Conservation (phyloP, 2,888 invertebrate genomes). For the Anarsia innoxiella region DNA sequence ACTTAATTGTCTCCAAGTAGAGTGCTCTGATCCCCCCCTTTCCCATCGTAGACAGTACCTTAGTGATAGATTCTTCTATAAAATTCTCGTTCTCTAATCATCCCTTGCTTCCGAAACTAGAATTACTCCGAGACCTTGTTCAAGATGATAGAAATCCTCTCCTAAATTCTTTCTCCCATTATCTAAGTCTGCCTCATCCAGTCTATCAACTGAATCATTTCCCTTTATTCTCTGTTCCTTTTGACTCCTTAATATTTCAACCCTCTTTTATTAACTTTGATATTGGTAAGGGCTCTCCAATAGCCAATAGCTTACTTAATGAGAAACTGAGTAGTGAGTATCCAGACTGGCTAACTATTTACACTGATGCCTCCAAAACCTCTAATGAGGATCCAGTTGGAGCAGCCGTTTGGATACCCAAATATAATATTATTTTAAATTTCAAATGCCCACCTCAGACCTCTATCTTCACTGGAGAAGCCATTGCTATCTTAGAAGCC, state of each 20-base stretch:
- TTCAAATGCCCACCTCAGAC: constrained; percentile 2
- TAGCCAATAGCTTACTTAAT: background rate
- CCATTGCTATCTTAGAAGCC: constrained; percentile 3
- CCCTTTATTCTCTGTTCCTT: constrained; percentile 1
- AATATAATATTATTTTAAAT: background rate
- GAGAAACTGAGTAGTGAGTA: background rate
- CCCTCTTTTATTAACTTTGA: background rate
- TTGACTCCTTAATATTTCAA: background rate
- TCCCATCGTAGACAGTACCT: constrained; percentile 7
- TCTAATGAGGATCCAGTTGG: background rate
- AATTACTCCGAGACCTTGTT: background rate
- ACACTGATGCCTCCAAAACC: constrained; percentile 4
- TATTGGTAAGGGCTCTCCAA: background rate
- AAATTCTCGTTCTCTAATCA: background rate
- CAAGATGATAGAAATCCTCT: background rate
- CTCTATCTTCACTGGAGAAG: constrained; percentile 6
- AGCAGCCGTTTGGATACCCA: constrained; percentile 7
- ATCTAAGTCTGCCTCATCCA: background rate
- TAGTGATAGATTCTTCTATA: constrained; percentile 7
- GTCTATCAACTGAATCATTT: background rate
- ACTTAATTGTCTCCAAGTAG: constrained; percentile 14
- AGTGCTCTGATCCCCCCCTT: constrained; percentile 13
- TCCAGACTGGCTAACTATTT: background rate
- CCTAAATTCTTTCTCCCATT: background rate
- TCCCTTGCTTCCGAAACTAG: background rate